These are phyloP conservation scores for Bryconaethiops microstoma DNA, from an alignment of 2,797 vertebrate genomes.

Conservation along the genomic window DNA sequence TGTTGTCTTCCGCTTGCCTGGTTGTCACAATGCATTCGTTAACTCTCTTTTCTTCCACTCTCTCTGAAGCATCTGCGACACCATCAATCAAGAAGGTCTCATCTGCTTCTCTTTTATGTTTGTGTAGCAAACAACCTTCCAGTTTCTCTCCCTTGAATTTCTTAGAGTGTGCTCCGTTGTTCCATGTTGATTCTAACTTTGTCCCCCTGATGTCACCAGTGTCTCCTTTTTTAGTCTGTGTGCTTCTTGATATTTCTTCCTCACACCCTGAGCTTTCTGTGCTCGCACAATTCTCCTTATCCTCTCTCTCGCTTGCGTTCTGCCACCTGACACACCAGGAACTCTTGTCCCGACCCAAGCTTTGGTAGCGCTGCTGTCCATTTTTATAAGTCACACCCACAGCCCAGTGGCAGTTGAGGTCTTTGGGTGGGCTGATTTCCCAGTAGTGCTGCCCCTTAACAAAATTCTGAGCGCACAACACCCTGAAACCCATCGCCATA, in stretches of 20 bases:
- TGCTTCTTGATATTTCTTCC: slow-evolving; percentile 7
- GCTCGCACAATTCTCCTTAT: not conserved
- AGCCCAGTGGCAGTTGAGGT: slow-evolving; percentile 6
- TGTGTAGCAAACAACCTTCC: not conserved
- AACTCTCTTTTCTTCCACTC: not conserved
- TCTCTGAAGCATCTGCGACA: not conserved
- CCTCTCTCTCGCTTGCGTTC: not conserved
- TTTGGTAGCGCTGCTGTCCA: slow-evolving; percentile 20
- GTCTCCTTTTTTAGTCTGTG: not conserved
- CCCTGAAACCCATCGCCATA: not conserved
- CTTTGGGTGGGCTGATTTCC: slow-evolving; percentile 19
- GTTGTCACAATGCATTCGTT: not conserved
- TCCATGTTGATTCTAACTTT: not conserved
- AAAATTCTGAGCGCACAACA: slow-evolving; percentile 51
- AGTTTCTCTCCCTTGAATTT: not conserved
- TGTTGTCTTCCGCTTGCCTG: not conserved
- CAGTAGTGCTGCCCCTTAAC: slow-evolving; percentile 63
- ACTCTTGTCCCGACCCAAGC: slow-evolving; percentile 32
- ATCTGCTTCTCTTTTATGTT: not conserved
- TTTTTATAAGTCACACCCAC: slow-evolving; percentile 39
- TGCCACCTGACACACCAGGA: slow-evolving; percentile 46
- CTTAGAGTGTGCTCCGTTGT: not conserved
- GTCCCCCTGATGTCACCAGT: not conserved
- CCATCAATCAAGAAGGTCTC: not conserved
- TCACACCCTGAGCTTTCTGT: not conserved